phyloP scores from a whole-genome alignment of 2,888 invertebrate species.

The Polymixis lichenea region DNA sequence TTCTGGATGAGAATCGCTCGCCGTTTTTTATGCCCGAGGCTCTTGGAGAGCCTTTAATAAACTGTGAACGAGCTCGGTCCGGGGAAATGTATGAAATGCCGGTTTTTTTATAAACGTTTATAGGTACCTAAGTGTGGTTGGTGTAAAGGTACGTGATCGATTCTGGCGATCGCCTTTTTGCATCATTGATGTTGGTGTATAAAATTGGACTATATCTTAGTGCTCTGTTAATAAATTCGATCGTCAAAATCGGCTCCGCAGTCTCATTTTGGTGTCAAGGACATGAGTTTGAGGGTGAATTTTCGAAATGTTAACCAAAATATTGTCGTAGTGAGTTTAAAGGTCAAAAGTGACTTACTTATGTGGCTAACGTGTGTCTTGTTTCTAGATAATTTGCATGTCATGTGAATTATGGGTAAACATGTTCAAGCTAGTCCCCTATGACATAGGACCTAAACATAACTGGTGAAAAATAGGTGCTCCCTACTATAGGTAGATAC shows the following conservation, averaged over 20 bases:
- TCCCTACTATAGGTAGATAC: background rate
- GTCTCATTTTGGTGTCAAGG: background rate
- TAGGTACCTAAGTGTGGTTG: conserved; percentile 8
- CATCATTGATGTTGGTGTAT: background rate
- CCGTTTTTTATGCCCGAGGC: conserved; percentile 40
- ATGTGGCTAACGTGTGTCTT: background rate
- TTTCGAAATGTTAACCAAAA: background rate
- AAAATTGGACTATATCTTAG: background rate
- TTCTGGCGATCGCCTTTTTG: conserved; percentile 7
- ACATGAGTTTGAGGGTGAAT: background rate
- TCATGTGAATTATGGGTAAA: background rate
- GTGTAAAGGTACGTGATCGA: background rate
- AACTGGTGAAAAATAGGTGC: background rate
- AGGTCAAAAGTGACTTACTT: too few relatives aligned
- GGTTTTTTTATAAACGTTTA: conserved; percentile 24
- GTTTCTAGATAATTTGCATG: background rate
- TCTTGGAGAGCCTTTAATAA: conserved; percentile 48
- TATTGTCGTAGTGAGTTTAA: background rate
- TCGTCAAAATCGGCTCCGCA: background rate
- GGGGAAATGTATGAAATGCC: conserved; percentile 38
- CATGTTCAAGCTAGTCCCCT: background rate
- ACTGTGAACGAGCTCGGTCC: conserved; percentile 52
- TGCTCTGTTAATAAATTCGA: background rate
- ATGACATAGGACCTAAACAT: background rate
- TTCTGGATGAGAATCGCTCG: conserved; percentile 38